Conservation (phyloP, 53 echinoderm and acorn worm species). For the Echinometra lucunter region DNA sequence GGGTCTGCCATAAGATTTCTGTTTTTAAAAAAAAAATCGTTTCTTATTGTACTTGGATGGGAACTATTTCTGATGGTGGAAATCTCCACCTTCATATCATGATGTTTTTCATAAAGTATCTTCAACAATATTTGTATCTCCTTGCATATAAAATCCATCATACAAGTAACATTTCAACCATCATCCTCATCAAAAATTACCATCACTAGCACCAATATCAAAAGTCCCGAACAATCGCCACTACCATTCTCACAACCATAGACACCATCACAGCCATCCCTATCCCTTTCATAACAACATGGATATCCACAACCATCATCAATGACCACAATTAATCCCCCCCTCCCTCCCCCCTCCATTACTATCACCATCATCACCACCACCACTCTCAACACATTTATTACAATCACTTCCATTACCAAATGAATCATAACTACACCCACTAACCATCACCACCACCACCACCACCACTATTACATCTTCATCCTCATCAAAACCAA, state of each 20-base stretch:
- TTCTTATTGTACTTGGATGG: not conserved
- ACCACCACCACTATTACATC: not conserved
- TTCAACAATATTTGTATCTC: not conserved
- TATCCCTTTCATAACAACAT: too few species aligned
- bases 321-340: not conserved
- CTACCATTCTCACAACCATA: not conserved
- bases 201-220: too few species aligned
- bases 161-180: too few species aligned
- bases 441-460: not conserved
- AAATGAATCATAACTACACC: not conserved
- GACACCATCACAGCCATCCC: not conserved
- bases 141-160: not conserved
- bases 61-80: too few species aligned
- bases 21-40: not conserved
- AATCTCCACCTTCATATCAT: too few species aligned
- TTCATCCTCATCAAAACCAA: not conserved
- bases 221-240: too few species aligned
- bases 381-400: not conserved
- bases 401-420: not conserved
- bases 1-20: constrained; percentile 59
- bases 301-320: not conserved
- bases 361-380: not conserved
- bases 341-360: not conserved
- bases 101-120: too few species aligned
- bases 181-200: too few species aligned